Conservation (phyloP, 1,140 invertebrate genomes). For the Chymomyza costata region DNA sequence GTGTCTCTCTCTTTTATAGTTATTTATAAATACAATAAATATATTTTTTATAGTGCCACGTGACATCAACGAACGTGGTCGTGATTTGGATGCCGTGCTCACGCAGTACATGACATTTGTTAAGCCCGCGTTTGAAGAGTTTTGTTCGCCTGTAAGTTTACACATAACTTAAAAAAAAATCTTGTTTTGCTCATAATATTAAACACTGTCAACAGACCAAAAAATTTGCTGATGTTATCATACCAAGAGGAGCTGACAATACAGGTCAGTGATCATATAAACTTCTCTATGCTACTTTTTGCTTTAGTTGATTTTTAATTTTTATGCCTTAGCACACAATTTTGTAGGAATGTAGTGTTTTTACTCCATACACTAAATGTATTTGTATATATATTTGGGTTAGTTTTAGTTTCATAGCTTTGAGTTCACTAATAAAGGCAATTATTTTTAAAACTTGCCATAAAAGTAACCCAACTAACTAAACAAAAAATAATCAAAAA, state of each 20-base stretch:
- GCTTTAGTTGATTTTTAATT: slow-evolving; percentile 25
- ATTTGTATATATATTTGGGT: slow-evolving; percentile 20
- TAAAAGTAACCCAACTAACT: too few relatives aligned
- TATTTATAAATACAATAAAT: background rate
- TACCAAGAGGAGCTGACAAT: slow-evolving; percentile 97
- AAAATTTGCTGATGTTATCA: slow-evolving; percentile 99
- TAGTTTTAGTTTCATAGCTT: background rate
- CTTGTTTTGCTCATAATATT: background rate
- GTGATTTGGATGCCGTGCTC: slow-evolving; percentile 95
- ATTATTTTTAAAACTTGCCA: slow-evolving; percentile 34
- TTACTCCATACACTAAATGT: background rate
- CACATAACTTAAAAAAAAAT: background rate
- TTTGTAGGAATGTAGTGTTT: background rate
- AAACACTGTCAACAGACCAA: slow-evolving; percentile 86
- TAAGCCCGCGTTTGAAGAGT: slow-evolving; percentile 99
- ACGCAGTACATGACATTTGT: slow-evolving; percentile 98
- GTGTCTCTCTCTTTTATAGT: too few relatives aligned
- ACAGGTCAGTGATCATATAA: slow-evolving; percentile 82
- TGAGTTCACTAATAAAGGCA: background rate
- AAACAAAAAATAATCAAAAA: slow-evolving; percentile 26
- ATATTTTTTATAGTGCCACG: slow-evolving; percentile 84
- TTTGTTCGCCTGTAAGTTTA: slow-evolving; percentile 93
- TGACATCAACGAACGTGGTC: slow-evolving; percentile 94
- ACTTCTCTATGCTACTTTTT: slow-evolving; percentile 16
- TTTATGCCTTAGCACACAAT: background rate